Base-by-base conservation (phyloP, 2,797 vertebrate species). In the Acanthiza pusilla region DNA sequence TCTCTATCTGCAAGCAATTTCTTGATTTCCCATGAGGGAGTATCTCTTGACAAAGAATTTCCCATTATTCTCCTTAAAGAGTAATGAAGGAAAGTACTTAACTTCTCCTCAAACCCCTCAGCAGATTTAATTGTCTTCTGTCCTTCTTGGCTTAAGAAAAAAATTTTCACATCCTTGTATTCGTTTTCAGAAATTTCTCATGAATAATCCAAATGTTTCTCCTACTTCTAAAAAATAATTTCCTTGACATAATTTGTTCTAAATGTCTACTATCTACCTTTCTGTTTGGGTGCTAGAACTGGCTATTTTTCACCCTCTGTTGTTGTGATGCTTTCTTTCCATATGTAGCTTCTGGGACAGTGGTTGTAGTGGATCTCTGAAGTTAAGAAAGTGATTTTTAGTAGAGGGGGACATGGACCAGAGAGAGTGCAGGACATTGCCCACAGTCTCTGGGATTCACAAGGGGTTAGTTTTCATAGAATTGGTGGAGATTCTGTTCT, bases 1-100 rank as follows among this genome's bases (percentile, higher is more conserved):
- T 93, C 71, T 82, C 55, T 65, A 55, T 82, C 94, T 88, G 57
- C 67, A 81, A 93, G 89, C 72, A 50, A 55, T 87, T 84, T 88
- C 77, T 95, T 94, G 45, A 87, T 96, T 93, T 95, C 94, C 91
- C 77, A 5, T 54, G 83, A 76, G 91, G 85, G 32, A 61, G 20
- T 50, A 50, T 94, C 91, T 74, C 90, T 80, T 91, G 94, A 82
- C 1, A 25, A 94, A 82, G 88, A 86, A 86, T 84, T 90, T 73
- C 76, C 67, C 38, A 20, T 92, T 92, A 63, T 76, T 92, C 55
- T 94, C 54, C 86, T 79, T 93, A 67, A 76, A 89, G 73, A 89
- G 51, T 86, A 89, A 62, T 60, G 73, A 92, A 93, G 72, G 75
- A 65, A 96, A 94, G 48, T 63, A 78, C 51, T 85, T 89, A 73